These are phyloP conservation scores for Oryzias sinensis DNA, from an alignment of 2,797 vertebrate genomes.

Conservation along the genomic window DNA sequence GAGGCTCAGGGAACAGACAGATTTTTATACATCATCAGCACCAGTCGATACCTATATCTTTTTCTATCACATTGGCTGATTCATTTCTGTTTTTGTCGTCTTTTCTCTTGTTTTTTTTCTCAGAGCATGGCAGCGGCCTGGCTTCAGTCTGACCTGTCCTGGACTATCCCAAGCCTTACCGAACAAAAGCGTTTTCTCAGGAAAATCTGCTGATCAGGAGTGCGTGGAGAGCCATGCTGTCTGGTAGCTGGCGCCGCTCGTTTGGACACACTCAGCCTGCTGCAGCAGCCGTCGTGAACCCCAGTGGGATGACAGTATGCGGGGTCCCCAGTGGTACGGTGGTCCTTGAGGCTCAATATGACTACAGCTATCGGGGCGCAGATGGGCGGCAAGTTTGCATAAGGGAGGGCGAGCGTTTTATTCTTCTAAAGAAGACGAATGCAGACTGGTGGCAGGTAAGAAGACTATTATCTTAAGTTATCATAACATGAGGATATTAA, in stretches of 20 bases:
- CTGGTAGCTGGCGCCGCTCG: conserved; percentile 79
- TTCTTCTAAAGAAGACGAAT: conserved; percentile 86
- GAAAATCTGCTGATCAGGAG: conserved; percentile 52
- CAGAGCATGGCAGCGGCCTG: conserved; percentile 71
- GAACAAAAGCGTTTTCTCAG: conserved; percentile 13
- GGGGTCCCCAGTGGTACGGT: conserved; percentile 70
- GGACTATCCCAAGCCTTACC: conserved; percentile 17
- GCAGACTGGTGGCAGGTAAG: conserved; percentile 91
- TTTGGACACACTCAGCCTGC: conserved; percentile 53
- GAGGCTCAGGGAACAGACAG: too few species aligned
- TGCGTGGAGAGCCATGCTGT: conserved; percentile 76
- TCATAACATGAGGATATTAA: neutral
- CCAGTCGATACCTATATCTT: conserved; percentile 19
- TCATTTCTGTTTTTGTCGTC: conserved; percentile 8
- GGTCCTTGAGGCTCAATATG: conserved; percentile 84
- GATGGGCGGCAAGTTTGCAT: conserved; percentile 85
- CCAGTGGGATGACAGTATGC: conserved; percentile 59
- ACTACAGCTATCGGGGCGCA: conserved; percentile 81
- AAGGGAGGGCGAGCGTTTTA: conserved; percentile 85
- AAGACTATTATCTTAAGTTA: neutral
- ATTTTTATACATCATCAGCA: neutral
- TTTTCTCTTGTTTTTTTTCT: conserved; percentile 28
- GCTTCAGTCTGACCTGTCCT: conserved; percentile 48
- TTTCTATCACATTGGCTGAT: conserved; percentile 31
- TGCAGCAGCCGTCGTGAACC: conserved; percentile 24